Base-by-base conservation (phyloP, 2,888 invertebrate species). In the Lasioglossum morio region DNA sequence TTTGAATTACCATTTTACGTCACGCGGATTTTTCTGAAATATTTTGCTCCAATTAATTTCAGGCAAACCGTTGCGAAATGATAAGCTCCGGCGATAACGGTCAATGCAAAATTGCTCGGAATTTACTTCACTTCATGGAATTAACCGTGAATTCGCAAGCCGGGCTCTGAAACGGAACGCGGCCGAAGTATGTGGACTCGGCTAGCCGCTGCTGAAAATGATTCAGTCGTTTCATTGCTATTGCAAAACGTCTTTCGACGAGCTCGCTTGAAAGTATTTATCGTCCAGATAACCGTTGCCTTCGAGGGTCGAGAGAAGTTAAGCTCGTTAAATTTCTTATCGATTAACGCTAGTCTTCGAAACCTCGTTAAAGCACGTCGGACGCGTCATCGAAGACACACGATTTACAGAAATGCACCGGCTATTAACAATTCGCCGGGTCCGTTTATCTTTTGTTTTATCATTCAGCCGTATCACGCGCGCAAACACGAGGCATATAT, bases 261-360 rank as follows among this genome's bases (percentile, higher is more conserved):
- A 81, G 72, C 66, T 23, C 34, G 76, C n/a, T 69, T 78, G 83
- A 88, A 87, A 84, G 84, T 77, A 85, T 85, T 85, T 87, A 87
- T 85, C 85, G 76, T 40, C 43, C 19, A 74, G 85, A 88, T 88
- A 88, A 87, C 82, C 73, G 85, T n/a, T 57, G 75, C 60, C 77
- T 76, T 73, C 81, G 79, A 79, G 87, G 87, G 88, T 88, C 88
- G 86, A 30, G 76, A 78, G 78, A 43, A 75, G 79, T 80, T 82
- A 72, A 82, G 77, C 88, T 88, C 86, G 83, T 88, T 88, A 88
- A 86, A 82, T 88, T 86, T 77, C 66, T 88, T 88, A 88, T 88
- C 88, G 84, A 86, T 84, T 81, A 84, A 88, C 72, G 82, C 82
- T 70, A 82, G 81, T 81, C 80, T 88, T 79, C 84, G 86, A 86